Evolutionary conservation across 2,888 invertebrate species (phyloP), one percentile per base, ranked within the genome.

Genomic region (Synergus laeviventris): DNA sequence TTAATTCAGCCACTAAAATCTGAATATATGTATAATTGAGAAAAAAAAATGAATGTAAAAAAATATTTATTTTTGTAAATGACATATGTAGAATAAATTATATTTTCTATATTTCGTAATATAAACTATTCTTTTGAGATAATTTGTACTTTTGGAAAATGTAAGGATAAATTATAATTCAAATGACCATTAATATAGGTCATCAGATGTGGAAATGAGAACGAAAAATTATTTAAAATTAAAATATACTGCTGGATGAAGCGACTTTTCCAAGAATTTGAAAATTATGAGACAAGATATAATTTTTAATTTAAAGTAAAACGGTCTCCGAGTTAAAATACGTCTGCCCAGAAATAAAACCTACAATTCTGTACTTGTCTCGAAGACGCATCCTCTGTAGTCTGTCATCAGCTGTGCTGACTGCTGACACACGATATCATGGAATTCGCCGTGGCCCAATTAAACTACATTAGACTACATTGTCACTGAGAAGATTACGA

Each of bases 331-430:
- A 70, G 64, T 64, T 39, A 39, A n/a, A 64, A 64, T 56, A 56
- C 24, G 70, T 54, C 70, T 70, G 70, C 49, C 70, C 49, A 49
- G 70, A 70, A 54, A 45, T 70, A 70, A 70, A 70, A 54, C 70
- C 70, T 70, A 70, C 70, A 70, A 70, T 70, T 70, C 70, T 70
- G 70, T 36, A 70, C 70, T 70, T 70, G 70, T 70, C 70, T 70
- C 36, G 31, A 70, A 36, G 70, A 49, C 66, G 70, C 70, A 70
- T 70, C 70, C 70, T 70, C 70, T 70, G 49, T 70, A 70, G 49
- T 70, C 70, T 70, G 49, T 70, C 49, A 70, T 70, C 70, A 70
- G 31, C 70, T 70, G 31, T 45, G 70, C 70, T 45, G 18, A 54
- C 2, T 31, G 16, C 66, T 70, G 70, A 70, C 70, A 70, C 70